Evolutionary conservation across 2,888 invertebrate genomes (phyloP), one percentile per base, ranked within the genome.

Genomic region (Crematogaster levior): DNA sequence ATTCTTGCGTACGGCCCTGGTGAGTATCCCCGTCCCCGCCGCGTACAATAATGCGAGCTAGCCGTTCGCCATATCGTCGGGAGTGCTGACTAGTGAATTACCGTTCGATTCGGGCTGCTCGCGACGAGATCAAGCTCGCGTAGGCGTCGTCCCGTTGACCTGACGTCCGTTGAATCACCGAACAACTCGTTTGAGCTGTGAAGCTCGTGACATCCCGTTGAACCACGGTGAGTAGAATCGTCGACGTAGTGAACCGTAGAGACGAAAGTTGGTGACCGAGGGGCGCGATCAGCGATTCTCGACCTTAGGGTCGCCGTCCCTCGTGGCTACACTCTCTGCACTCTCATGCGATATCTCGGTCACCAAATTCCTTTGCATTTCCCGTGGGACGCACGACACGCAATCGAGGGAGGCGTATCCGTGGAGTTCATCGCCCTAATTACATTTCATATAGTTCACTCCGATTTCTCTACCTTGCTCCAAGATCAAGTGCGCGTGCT

Each of bases 11-110:
- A 90, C 92, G 85, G 66, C 51, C 85, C 91, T 92, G 92, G 48
- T 4, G 12, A 46, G 43, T 66, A 34, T 70, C 58, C 43, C 70
- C 65, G 80, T 81, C 85, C 0, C 89, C 85, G 27, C 18, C 40
- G 82, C 37, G 53, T 37, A 24, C 48, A 21, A 51, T 34, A 51
- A 82, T 60, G 66, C 84, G 82, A 84, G 79, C 84, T 84, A 84
- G 9, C 30, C 85, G 88, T 89, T 90, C 91, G 92, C 91, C 92
- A 91, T 92, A 91, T 91, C 91, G 87, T 90, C 85, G 84, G 88
- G 56, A 79, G 86, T 85, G 72, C 65, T 85, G 65, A 46, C 83
- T 80, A 51, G 60, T 70, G 77, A 75, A 77, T 65, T 84, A 85
- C 81, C 21, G 46, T 7, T 21, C 70, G 85, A 82, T 85, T 73